Base-by-base conservation (phyloP, 2,888 invertebrate genomes). In the Troilus luridus region DNA sequence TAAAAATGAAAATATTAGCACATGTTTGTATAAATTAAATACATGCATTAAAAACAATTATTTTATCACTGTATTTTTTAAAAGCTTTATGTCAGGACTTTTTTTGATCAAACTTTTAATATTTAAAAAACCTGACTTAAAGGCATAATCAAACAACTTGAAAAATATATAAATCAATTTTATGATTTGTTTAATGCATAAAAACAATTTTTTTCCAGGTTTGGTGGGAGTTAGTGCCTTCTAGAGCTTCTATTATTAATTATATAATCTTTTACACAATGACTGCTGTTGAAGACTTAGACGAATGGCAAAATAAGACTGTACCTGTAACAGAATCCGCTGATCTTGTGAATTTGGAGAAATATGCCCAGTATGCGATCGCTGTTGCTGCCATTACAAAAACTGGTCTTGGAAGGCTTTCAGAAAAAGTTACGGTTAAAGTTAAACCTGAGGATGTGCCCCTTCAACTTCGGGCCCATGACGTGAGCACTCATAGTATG, bases 381-480 rank as follows among this genome's bases (percentile, higher is more conserved):
- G 98, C 98, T 17, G 98, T 98, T 3, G 98, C 98, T 58, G 98
- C 98, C 0, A 96, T 96, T 93, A 97, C 97, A 88, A 96, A 97
- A 93, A 88, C 64, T 92, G 97, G 97, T 17, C 95, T 98, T 54
- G 98, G 98, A 60, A 95, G 98, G 91, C 95, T 98, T 90, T 98
- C 98, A 91, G 97, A 98, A 93, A 98, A 98, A 94, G 93, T 92
- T 12, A 97, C 97, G 6, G 98, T 98, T 2, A 97, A 97, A 95
- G 98, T 98, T 3, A 98, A 97, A 94, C 98, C 98, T 0, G 98
- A 98, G 95, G 98, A 98, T 95, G 98, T 98, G 93, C 98, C 98
- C 92, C 95, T 98, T 93, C 96, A 98, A 93, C 95, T 98, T 91
- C 96, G 98, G 93, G 98, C 98, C 60, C 97, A 97, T 93, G 98